Base-by-base conservation (phyloP, 2,797 vertebrate species). In the Eremophila alpestris region DNA sequence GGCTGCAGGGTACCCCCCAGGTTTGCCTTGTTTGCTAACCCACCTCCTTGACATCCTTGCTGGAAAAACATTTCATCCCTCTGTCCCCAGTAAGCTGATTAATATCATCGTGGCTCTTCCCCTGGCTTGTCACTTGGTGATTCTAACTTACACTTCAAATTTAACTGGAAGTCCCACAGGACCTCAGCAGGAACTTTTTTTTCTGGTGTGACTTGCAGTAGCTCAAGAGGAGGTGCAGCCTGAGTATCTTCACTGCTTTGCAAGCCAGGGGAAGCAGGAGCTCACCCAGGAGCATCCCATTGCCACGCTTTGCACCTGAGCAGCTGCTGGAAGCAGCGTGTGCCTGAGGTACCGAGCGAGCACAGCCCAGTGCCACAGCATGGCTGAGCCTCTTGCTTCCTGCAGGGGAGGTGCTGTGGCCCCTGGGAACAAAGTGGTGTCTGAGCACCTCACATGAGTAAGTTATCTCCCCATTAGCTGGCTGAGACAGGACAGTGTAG, bases 301-400 rank as follows among this genome's bases (percentile, higher is more conserved):
- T 11, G 7, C 16, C 30, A 2, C 3, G 7, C 41, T 59, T 55
- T 36, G 64, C 10, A 7, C 24, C 5, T 7, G 46, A 75, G 36
- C 18, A 46, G 10, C 38, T 46, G 34, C 43, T 71, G 29, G 20
- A 38, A n/a, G 58, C 43, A 2, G 30, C 16, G 1, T 26, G 36
- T 1, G 3, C 45, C 43, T 40, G 21, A 71, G 52, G 16, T 11
- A 21, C 19, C 0, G 0, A 60, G 73, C 0, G 0, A 21, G n/a
- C 41, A 7, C 9, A 83, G 46, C 45, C 24, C 12, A 2, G 38
- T 40, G 34, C 29, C 65, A 38, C 54, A 29, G 54, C 23, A 7
- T 18, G 24, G 18, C 65, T 32, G 22, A 86, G 29, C 26, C 48
- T 79, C 36, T 27, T 52, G 8, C 23, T 62, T 32, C 10, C 38